phyloP scores from a whole-genome alignment of 2,113 vertebrate genomes.

The Phocoena sinus region DNA sequence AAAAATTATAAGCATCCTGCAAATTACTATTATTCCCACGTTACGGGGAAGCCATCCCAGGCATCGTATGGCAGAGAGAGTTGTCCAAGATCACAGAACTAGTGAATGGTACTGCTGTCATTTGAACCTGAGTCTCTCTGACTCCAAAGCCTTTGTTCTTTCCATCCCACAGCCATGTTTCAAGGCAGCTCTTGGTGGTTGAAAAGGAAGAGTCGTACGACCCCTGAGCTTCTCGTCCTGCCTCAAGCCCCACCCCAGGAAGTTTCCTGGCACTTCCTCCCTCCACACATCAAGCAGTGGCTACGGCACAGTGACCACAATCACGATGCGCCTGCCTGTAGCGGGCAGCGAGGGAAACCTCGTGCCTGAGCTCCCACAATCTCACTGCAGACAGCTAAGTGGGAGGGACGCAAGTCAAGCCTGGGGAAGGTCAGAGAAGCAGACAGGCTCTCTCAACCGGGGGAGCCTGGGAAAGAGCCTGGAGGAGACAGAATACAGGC shows the following conservation, averaged over 20 bases:
- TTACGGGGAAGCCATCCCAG: not conserved
- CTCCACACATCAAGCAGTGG: accelerated
- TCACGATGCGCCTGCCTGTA: too few species aligned
- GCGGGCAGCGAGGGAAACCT: not conserved
- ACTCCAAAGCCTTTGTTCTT: not conserved
- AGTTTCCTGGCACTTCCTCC: not conserved
- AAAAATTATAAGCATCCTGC: not conserved
- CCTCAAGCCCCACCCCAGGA: not conserved
- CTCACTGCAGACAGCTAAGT: not conserved
- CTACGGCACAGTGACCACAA: not conserved
- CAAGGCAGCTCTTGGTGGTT: not conserved
- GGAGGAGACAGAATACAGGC: not conserved
- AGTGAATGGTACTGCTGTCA: not conserved
- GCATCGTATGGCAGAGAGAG: not conserved
- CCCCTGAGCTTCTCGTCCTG: not conserved
- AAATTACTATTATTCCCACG: not conserved
- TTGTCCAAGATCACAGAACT: not conserved
- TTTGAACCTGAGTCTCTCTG: not conserved
- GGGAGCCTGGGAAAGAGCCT: not conserved
- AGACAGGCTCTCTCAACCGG: too few species aligned
- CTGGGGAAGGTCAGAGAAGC: not conserved
- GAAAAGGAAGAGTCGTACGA: not conserved
- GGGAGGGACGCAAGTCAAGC: not conserved
- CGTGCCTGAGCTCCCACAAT: accelerated
- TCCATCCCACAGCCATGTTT: accelerated